A percentile compares a stretch with the other conserved stretches of the same genome.
Evolutionary conservation across 2,888 invertebrate species (phyloP).

Genomic region (Melitaea athalia): DNA sequence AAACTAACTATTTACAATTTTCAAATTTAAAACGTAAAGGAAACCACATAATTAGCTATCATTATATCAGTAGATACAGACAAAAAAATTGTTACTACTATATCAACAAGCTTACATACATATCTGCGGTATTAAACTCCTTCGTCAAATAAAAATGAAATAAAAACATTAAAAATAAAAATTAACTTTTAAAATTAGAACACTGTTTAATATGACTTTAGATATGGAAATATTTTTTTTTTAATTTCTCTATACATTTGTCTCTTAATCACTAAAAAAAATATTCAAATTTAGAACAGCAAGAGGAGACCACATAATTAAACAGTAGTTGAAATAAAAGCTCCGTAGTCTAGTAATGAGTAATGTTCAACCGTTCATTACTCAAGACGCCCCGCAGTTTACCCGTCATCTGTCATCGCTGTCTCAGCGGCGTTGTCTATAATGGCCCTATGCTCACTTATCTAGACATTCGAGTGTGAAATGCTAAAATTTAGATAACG

Average conservation of each 20-base stretch:
- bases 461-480: conserved; percentile 40
- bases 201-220: no score
- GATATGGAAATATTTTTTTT: no score
- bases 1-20: no score
- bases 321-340: conserved; percentile 21
- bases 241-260: not conserved
- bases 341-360: conserved; percentile 48
- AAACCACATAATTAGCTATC: no score
- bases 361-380: conserved; percentile 65
- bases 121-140: no score
- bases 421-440: conserved; percentile 42
- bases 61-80: no score
- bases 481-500: conserved; percentile 43
- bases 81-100: no score
- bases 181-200: no score
- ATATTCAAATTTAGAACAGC: not conserved
- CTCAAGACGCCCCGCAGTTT: conserved; percentile 69
- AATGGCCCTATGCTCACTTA: conserved; percentile 38
- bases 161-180: no score
- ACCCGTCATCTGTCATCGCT: conserved; percentile 69
- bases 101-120: no score
- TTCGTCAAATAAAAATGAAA: no score
- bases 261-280: not conserved
- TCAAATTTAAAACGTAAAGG: no score
- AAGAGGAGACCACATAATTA: not conserved